Evolutionary conservation across 2,888 invertebrate species (phyloP).

Genomic region (Eumacrocentrus americanus): DNA sequence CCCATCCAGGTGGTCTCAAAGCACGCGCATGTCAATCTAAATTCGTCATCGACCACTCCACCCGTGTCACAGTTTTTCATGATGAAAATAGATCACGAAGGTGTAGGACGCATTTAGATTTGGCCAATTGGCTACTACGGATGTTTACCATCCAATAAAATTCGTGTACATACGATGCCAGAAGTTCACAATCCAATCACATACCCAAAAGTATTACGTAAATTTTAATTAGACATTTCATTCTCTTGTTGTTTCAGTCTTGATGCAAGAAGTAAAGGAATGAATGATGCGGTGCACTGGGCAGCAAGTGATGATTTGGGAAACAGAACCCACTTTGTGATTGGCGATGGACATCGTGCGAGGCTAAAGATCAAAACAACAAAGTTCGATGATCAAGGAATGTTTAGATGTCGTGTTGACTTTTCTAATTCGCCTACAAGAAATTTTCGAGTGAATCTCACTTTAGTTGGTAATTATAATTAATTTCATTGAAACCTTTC

Average conservation of each 20-base stretch:
- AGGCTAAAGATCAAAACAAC: constrained; percentile 77
- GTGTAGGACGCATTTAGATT: neutral
- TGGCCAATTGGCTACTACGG: constrained; percentile 1
- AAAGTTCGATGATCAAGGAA: constrained; percentile 76
- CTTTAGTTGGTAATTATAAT: constrained; percentile 80
- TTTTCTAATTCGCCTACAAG: constrained; percentile 87
- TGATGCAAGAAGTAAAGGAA: constrained; percentile 74
- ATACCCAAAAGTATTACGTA: neutral
- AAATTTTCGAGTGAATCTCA: constrained; percentile 84
- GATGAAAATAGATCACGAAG: neutral
- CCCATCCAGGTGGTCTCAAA: constrained; percentile 10
- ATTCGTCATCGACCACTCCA: neutral
- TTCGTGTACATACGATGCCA: neutral
- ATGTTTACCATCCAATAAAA: constrained; percentile 1
- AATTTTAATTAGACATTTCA: neutral
- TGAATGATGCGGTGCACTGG: constrained; percentile 73
- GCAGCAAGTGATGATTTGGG: constrained; percentile 81
- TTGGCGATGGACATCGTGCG: constrained; percentile 70
- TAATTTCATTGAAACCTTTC: neutral
- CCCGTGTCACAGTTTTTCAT: constrained; percentile 13
- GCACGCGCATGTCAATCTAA: neutral
- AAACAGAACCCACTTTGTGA: constrained; percentile 75
- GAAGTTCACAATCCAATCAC: neutral
- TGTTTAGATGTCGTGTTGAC: constrained; percentile 88
- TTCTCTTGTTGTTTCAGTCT: too few species aligned